These are phyloP conservation scores for Nansenia antarctica DNA, from an alignment of 2,113 vertebrate species.

Conservation along the genomic window DNA sequence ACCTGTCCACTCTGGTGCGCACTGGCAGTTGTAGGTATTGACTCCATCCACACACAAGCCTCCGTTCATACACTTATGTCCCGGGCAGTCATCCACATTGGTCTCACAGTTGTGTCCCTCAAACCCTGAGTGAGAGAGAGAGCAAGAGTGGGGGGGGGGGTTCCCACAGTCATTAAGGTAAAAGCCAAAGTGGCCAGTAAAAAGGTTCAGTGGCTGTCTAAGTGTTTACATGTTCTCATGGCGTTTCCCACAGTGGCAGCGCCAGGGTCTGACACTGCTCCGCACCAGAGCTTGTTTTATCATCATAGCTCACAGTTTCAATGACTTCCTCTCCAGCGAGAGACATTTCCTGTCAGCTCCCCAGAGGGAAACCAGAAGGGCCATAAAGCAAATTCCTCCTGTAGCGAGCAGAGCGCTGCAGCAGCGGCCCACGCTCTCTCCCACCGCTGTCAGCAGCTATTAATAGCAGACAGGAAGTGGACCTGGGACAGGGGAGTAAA, in stretches of 20 bases:
- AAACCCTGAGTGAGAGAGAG: slow-evolving; percentile 73
- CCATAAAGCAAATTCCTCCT: slow-evolving; percentile 76
- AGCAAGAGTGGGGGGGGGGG: slow-evolving; percentile 14
- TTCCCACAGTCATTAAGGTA: slow-evolving; percentile 41
- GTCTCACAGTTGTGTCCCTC: slow-evolving; percentile 87
- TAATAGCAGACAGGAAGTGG: slow-evolving; percentile 70
- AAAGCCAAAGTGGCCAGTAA: slow-evolving; percentile 37
- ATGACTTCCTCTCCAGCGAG: slow-evolving; percentile 81
- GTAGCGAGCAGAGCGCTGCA: slow-evolving; percentile 50
- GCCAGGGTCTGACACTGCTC: slow-evolving; percentile 47
- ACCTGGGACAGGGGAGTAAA: slow-evolving; percentile 46
- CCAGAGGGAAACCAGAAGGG: slow-evolving; percentile 68
- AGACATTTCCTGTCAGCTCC: slow-evolving; percentile 80
- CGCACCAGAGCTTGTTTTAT: slow-evolving; percentile 76
- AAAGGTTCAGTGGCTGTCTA: slow-evolving; percentile 67
- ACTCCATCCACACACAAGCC: slow-evolving; percentile 91
- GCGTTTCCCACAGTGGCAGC: slow-evolving; percentile 71
- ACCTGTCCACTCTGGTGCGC: slow-evolving; percentile 94
- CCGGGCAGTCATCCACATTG: slow-evolving; percentile 90
- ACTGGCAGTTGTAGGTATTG: slow-evolving; percentile 95
- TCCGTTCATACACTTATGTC: slow-evolving; percentile 88
- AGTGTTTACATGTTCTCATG: slow-evolving; percentile 72
- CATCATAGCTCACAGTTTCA: slow-evolving; percentile 79
- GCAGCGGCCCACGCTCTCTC: slow-evolving; percentile 31
- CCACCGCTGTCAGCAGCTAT: slow-evolving; percentile 58